Conservation (phyloP, 2,113 vertebrate genomes). For the Mirza zaza region DNA sequence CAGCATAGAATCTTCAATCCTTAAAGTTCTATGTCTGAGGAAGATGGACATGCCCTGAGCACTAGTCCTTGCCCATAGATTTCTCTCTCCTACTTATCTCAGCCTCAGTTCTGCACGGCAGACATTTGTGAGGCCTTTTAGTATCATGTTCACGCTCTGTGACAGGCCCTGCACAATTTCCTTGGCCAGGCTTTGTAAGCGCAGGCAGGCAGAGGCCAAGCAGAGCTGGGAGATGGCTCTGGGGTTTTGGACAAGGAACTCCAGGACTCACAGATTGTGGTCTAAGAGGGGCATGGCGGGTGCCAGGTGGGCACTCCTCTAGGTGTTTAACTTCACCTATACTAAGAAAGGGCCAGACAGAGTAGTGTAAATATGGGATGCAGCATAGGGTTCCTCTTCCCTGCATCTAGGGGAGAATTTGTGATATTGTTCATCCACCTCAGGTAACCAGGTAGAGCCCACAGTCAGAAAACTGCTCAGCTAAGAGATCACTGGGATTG, state of each 20-base stretch:
- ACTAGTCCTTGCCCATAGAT: neutral
- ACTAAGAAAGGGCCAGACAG: neutral
- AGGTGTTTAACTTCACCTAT: too few species aligned
- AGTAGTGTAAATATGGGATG: neutral
- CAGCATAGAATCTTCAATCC: neutral
- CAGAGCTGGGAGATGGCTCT: neutral
- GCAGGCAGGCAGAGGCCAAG: neutral
- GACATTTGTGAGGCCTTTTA: neutral
- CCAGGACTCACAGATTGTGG: neutral
- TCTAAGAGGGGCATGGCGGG: fast-evolving
- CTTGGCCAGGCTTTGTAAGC: neutral
- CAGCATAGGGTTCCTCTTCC: neutral
- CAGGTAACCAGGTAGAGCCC: neutral
- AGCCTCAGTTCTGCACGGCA: neutral
- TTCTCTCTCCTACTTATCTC: neutral
- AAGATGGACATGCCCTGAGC: neutral
- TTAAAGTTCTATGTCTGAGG: neutral
- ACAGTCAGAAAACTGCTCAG: neutral
- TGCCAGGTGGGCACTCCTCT: fast-evolving
- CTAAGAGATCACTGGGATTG: neutral
- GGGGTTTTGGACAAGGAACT: neutral
- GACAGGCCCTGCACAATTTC: neutral
- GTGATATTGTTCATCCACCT: neutral
- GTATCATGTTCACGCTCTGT: too few species aligned
- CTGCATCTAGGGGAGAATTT: neutral